phyloP scores from a whole-genome alignment of 2,888 invertebrate genomes.

The Ecdyonurus torrentis region DNA sequence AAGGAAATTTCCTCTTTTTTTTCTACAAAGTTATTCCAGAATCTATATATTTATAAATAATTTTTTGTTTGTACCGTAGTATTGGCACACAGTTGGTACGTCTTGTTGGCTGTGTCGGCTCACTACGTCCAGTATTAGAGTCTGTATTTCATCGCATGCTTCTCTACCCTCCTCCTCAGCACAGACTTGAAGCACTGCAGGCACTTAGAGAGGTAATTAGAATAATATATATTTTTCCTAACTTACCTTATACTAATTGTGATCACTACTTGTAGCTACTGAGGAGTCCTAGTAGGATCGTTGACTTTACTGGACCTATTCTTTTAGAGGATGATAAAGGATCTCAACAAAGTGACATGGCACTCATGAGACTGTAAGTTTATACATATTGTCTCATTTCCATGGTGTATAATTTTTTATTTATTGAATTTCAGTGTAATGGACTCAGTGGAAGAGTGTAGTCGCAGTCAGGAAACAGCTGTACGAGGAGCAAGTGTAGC shows the following conservation, averaged over 20 bases:
- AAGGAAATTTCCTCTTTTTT: neutral
- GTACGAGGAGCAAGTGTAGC: constrained; percentile 66
- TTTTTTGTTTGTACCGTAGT: constrained; percentile 29
- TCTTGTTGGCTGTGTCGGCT: constrained; percentile 70
- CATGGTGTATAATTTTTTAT: neutral
- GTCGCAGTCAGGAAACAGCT: constrained; percentile 59
- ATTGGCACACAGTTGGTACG: constrained; percentile 80
- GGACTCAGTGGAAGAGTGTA: constrained; percentile 85
- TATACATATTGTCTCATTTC: neutral
- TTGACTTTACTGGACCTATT: constrained; percentile 47
- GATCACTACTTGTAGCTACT: constrained; percentile 35
- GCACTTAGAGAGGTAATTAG: constrained; percentile 51
- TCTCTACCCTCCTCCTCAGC: constrained; percentile 68
- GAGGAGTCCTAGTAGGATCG: constrained; percentile 59
- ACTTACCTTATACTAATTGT: neutral
- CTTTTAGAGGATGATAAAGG: constrained; percentile 40
- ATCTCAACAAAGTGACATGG: constrained; percentile 58
- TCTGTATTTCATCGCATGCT: constrained; percentile 87
- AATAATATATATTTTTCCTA: neutral
- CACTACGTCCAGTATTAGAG: constrained; percentile 78
- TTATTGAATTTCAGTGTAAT: constrained; percentile 43
- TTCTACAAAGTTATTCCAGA: neutral
- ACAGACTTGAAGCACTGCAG: constrained; percentile 68
- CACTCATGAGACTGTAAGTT: constrained; percentile 59
- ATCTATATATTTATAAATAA: neutral